phyloP scores from a whole-genome alignment of 2,797 vertebrate genomes.

The Eremophila alpestris region DNA sequence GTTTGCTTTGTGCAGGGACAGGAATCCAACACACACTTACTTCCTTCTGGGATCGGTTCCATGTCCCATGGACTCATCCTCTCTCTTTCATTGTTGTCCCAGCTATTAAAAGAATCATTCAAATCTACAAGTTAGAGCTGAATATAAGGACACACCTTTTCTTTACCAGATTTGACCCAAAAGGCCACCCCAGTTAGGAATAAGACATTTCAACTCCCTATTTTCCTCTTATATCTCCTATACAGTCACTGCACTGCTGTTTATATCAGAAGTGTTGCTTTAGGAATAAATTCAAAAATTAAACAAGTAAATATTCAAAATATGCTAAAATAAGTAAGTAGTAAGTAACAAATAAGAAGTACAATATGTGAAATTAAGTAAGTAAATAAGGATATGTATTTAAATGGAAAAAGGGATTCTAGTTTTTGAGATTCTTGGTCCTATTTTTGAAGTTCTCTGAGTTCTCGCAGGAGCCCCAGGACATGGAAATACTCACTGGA shows the following conservation, averaged over 20 bases:
- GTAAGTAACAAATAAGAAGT: background rate
- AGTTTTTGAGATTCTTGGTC: background rate
- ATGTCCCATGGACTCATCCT: constrained; percentile 99
- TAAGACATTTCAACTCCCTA: background rate
- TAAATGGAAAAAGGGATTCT: background rate
- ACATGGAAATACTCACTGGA: constrained; percentile 80
- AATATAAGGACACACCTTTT: background rate
- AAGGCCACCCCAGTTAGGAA: background rate
- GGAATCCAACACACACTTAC: constrained; percentile 73
- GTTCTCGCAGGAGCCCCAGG: background rate
- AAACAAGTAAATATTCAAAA: background rate
- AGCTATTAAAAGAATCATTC: constrained; percentile 78
- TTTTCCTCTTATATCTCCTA: background rate
- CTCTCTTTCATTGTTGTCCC: constrained; percentile 96
- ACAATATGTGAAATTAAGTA: background rate
- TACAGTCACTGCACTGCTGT: background rate
- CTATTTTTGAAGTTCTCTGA: background rate
- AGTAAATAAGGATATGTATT: background rate
- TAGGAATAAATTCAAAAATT: background rate
- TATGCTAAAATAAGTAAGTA: background rate
- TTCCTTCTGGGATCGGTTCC: constrained; percentile 95
- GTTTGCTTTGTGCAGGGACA: background rate
- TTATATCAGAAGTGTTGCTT: background rate
- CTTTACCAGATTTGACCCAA: background rate
- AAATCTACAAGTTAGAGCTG: background rate